A percentile compares a stretch with the other conserved stretches of the same genome.
phyloP scores from a whole-genome alignment of 2,113 vertebrate species.

The Epinephelus lanceolatus region DNA sequence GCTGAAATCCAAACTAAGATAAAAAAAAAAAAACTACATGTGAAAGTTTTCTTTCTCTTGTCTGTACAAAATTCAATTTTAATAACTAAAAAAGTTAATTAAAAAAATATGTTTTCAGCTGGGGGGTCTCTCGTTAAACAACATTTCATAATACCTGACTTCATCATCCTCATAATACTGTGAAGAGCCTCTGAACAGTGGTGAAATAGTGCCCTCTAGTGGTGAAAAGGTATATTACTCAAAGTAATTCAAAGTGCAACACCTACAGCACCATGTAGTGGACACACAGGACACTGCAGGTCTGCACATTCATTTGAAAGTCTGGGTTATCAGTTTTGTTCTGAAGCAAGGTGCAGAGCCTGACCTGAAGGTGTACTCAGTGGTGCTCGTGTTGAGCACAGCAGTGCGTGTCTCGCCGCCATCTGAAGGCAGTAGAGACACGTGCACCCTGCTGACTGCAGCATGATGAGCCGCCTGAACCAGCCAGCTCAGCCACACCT shows the following conservation, averaged over 20 bases:
- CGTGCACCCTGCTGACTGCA: slow-evolving; percentile 87
- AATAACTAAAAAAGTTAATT: too few species aligned
- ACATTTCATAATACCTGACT: background rate
- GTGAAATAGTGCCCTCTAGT: slow-evolving; percentile 35
- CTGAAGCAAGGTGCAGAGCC: slow-evolving; percentile 37
- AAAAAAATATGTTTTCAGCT: too few species aligned
- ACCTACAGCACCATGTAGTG: slow-evolving; percentile 42
- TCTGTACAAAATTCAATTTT: too few species aligned
- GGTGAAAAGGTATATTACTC: background rate
- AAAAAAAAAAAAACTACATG: too few species aligned
- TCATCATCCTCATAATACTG: background rate
- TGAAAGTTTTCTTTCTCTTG: too few species aligned
- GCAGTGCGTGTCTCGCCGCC: slow-evolving; percentile 81
- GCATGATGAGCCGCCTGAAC: slow-evolving; percentile 87
- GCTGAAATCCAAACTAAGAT: too few species aligned
- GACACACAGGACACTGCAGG: slow-evolving; percentile 12
- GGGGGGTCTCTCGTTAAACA: too few species aligned
- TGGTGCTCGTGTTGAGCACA: slow-evolving; percentile 88
- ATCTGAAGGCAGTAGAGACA: slow-evolving; percentile 87
- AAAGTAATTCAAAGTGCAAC: background rate
- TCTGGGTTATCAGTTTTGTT: background rate
- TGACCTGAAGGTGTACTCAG: slow-evolving; percentile 92
- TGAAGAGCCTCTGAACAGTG: background rate
- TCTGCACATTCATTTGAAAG: too few species aligned
- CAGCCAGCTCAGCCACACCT: slow-evolving; percentile 91